Conservation (phyloP, 2,888 invertebrate genomes). For the Drosophila acutilabella region DNA sequence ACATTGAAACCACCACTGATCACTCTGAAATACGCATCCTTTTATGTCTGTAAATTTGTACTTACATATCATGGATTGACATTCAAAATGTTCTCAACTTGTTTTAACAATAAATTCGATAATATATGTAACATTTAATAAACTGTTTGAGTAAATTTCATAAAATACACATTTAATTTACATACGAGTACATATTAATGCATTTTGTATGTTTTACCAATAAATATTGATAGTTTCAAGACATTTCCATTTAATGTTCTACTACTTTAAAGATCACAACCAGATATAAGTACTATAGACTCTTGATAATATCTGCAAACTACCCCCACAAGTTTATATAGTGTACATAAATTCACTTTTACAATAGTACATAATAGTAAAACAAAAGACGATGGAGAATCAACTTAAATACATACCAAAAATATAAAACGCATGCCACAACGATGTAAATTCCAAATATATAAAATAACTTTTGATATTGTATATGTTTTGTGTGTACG, state of each 20-base stretch:
- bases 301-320: conserved; percentile 18
- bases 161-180: conserved; percentile 22
- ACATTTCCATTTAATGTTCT: conserved; percentile 16
- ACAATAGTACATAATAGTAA: not conserved
- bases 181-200: no score
- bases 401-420: conserved; percentile 67
- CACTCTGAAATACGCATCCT: not conserved
- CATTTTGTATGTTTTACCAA: no score
- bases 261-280: conserved; percentile 56
- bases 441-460: conserved; percentile 59
- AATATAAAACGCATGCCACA: conserved; percentile 67
- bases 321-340: conserved; percentile 15
- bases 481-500: conserved; percentile 13
- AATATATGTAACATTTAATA: conserved; percentile 36
- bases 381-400: conserved; percentile 6
- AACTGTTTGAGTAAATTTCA: conserved; percentile 28
- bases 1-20: conserved; percentile 43
- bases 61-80: conserved; percentile 1
- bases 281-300: conserved; percentile 37
- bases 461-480: conserved; percentile 51
- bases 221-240: not conserved
- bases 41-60: not conserved
- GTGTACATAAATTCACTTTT: not conserved
- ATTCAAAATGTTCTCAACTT: conserved; percentile 22
- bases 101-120: conserved; percentile 48